These are phyloP conservation scores for Harpagifer antarcticus DNA, from an alignment of 2,797 vertebrate species.

Conservation along the genomic window DNA sequence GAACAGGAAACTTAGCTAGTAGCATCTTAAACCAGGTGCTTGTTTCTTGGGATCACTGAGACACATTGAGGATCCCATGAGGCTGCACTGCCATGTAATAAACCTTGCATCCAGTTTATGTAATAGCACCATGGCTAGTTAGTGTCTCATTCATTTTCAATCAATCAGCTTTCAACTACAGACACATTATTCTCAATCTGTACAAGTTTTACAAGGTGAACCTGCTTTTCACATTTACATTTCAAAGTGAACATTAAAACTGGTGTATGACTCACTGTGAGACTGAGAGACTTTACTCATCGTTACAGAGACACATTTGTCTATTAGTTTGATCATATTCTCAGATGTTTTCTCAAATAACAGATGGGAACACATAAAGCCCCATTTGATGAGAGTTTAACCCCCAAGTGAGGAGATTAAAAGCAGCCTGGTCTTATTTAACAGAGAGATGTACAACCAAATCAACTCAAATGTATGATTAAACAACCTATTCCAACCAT, in stretches of 20 bases:
- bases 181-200: neutral
- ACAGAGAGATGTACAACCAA: neutral
- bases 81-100: constrained; percentile 17
- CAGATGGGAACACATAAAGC: neutral
- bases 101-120: constrained; percentile 48
- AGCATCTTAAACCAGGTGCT: neutral
- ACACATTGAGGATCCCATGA: constrained; percentile 1
- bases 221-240: neutral
- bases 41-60: neutral
- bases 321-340: neutral
- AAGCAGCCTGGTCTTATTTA: neutral
- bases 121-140: constrained; percentile 33
- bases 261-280: constrained; percentile 59
- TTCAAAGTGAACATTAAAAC: constrained; percentile 7
- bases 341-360: neutral
- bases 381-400: neutral
- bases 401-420: constrained; percentile 1
- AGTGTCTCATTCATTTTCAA: neutral
- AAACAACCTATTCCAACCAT: neutral
- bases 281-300: constrained; percentile 54
- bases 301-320: neutral
- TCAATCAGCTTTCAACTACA: neutral
- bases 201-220: neutral
- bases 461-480: neutral
- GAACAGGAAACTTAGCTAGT: too few species aligned